Evolutionary conservation across 2,113 vertebrate genomes (phyloP), one percentile per base, ranked within the genome.

Genomic region (Gambusia holbrooki): DNA sequence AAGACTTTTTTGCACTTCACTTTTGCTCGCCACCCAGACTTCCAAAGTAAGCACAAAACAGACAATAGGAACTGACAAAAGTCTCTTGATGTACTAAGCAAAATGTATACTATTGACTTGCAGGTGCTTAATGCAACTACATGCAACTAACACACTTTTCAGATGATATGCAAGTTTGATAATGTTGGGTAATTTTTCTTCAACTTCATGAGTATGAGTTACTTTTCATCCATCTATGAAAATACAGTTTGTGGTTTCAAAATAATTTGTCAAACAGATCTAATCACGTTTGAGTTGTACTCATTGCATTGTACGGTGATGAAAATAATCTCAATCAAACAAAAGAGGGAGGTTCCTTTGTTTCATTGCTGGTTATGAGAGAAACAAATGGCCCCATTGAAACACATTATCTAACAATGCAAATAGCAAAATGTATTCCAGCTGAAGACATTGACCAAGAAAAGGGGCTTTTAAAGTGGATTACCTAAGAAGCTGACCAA

Each of bases 361-460:
- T 9, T 82, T 54, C 72, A 66, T 0, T 73, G 51, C 76, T 51
- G 73, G 62, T 27, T 62, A 5, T 15, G 4, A 62, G 12, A 29
- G 27, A 62, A 29, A n/a, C 51, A 54, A 54, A 54, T 54, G 22
- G 15, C 9, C 8, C 22, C 19, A 54, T 8, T 25, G 35, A 37
- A 37, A 37, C 35, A 37, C 35, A 37, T 37, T 37, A 37, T 37
- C 35, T 37, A 37, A 37, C 35, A 37, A 37, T 37, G 9, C 9
- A 37, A 37, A 37, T 37, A 37, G 35, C 35, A 37, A 37, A 48
- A 48, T 19, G 15, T 48, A 48, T 19, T 48, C 45, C 45, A 48
- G 45, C 15, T 17, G 45, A 19, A 48, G 45, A 48, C 17, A 48
- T 48, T 48, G 45, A 15, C 45, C 45, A 48, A 48, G 45, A 15